A percentile compares a stretch with the other conserved stretches of the same genome.
These are phyloP conservation scores for Eleginops maclovinus DNA, from an alignment of 2,113 vertebrate species.

Conservation along the genomic window DNA sequence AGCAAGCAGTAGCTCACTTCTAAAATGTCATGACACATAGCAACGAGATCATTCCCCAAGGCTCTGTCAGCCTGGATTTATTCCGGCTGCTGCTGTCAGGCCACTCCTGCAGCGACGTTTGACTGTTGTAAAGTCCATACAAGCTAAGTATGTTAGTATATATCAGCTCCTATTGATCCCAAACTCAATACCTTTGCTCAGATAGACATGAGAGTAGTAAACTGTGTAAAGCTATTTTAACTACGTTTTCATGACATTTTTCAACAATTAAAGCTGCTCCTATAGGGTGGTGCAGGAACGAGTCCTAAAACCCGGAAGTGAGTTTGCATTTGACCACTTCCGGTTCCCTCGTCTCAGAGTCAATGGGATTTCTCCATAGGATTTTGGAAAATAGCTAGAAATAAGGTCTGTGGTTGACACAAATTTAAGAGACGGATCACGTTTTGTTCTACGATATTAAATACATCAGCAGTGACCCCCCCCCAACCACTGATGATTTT, in stretches of 20 bases:
- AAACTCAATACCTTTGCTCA: slow-evolving; percentile 3
- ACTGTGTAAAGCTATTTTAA: not conserved
- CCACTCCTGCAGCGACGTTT: slow-evolving; percentile 37
- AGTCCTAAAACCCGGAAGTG: too few species aligned
- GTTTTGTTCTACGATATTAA: too few species aligned
- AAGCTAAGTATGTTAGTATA: slow-evolving; percentile 14
- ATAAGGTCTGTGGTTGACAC: too few species aligned
- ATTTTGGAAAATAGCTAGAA: too few species aligned
- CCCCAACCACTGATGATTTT: too few species aligned
- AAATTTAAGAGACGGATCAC: too few species aligned
- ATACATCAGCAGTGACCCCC: too few species aligned
- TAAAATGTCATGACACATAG: slow-evolving; percentile 49
- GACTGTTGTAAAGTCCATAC: slow-evolving; percentile 46
- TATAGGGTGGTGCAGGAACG: too few species aligned
- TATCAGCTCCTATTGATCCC: slow-evolving; percentile 26
- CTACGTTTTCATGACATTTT: not conserved
- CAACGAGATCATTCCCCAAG: slow-evolving; percentile 45
- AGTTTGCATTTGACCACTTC: too few species aligned
- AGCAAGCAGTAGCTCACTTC: slow-evolving; percentile 35
- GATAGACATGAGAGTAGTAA: not conserved
- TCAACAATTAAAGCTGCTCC: not conserved
- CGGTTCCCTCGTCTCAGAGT: too few species aligned
- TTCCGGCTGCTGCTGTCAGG: slow-evolving; percentile 53
- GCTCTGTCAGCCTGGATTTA: slow-evolving; percentile 49
- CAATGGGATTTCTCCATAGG: too few species aligned